Base-by-base conservation (phyloP, 2,888 invertebrate species). In the Parnassius smintheus region DNA sequence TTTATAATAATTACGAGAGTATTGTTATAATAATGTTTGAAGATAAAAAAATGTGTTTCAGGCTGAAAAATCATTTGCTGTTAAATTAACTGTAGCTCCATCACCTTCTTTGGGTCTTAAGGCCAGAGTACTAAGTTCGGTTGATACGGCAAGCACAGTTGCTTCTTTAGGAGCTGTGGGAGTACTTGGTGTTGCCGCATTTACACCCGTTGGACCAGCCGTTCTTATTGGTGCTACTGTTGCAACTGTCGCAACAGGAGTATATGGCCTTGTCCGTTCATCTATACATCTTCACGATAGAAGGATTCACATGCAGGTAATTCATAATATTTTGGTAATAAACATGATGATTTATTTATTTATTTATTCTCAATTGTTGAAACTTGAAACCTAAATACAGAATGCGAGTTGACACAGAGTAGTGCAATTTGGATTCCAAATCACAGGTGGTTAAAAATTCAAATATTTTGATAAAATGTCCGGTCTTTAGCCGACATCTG, bases 231-330 rank as follows among this genome's bases (percentile, higher is more conserved):
- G 92, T 0, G 93, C 93, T 0, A 86, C 90, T 0, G 82, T 86
- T 1, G 91, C 88, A 0, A 85, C 92, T 0, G 77, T 88, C 0
- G 85, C 83, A 7, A 92, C 92, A 0, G 93, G 93, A 0, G 53
- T 92, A 0, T 93, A 93, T 70, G 92, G 93, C 1, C 81, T 93
- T 0, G 85, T 92, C 7, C 76, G 93, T 9, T 93, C 93, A 11
- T 85, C 89, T 0, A 66, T 89, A 1, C 86, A 89, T 67, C 73
- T 93, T 9, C 83, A 80, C 50, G 93, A 93, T 73, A 83, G 93
- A 60, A 83, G 72, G 25, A 73, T 71, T 18, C 93, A 93, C 78
- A 88, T 91, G 70, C 92, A 93, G 86, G 93, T 93, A 72, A 65
- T 22, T 35, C 2, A 25, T 13, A 12, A 13, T 13, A 2, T 13